Evolutionary conservation across 2,888 invertebrate species (phyloP).

Genomic region (Drosophila lutescens): DNA sequence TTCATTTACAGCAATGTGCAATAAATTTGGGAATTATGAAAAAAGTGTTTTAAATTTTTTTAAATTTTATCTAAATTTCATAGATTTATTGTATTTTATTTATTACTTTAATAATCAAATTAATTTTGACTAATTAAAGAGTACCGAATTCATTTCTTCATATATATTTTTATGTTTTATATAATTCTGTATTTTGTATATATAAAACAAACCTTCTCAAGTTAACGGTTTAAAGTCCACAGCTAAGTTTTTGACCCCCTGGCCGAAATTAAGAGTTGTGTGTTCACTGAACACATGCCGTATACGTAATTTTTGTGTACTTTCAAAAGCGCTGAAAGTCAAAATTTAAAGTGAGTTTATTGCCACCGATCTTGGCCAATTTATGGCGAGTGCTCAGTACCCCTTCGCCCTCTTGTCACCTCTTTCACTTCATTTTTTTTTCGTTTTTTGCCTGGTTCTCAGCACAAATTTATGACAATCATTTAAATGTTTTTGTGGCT

Average conservation of each 20-base stretch:
- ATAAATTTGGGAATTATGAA: no score
- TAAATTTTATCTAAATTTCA: no score
- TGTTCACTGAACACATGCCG: slow-evolving; percentile 4
- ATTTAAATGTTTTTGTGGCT: slow-evolving; percentile 51
- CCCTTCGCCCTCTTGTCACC: slow-evolving; percentile 29
- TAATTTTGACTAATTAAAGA: no score
- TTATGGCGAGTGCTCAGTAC: slow-evolving; percentile 35
- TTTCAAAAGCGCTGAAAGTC: neutral
- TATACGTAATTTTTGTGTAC: slow-evolving; percentile 36
- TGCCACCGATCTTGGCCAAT: slow-evolving; percentile 29
- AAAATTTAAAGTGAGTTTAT: slow-evolving; percentile 23
- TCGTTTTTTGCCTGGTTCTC: slow-evolving; percentile 40
- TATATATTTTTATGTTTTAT: no score
- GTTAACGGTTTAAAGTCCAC: no score
- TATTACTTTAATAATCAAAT: no score
- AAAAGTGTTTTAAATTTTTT: no score
- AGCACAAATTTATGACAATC: slow-evolving; percentile 62
- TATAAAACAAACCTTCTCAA: no score
- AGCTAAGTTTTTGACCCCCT: no score
- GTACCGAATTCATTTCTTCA: no score
- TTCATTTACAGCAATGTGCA: neutral
- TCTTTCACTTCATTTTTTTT: neutral
- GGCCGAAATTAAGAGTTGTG: neutral
- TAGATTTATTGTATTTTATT: no score
- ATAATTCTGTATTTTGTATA: no score